Conservation (phyloP, 2,888 invertebrate genomes). For the Drosophila borborema region DNA sequence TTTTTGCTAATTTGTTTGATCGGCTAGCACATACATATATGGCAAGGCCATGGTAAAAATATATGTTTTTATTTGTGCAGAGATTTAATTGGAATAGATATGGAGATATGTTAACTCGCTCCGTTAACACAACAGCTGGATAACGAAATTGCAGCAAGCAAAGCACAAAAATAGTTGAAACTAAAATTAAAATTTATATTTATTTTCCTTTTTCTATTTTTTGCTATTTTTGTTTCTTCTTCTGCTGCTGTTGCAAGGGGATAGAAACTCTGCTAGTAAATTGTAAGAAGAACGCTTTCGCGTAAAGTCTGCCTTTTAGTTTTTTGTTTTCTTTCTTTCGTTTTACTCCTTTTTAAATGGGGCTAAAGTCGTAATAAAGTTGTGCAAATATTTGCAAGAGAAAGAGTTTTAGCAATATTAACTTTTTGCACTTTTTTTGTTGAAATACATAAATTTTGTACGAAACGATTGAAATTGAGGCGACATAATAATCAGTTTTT, state of each 20-base stretch:
- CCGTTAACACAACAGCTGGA: not conserved
- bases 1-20: conserved; percentile 5
- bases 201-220: not conserved
- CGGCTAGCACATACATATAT: not conserved
- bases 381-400: conserved; percentile 4
- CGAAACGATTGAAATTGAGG: not conserved
- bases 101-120: too few relatives aligned
- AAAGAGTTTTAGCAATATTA: conserved; percentile 8
- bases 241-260: not conserved
- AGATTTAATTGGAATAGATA: conserved; percentile 6
- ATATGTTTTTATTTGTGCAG: not conserved
- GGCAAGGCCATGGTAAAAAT: not conserved
- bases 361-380: conserved; percentile 1
- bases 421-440: not conserved
- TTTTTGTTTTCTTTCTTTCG: not conserved
- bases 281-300: conserved; percentile 23
- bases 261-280: conserved; percentile 29
- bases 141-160: not conserved
- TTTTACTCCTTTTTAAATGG: not conserved
- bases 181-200: conserved; percentile 24
- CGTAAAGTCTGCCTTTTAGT: conserved; percentile 6
- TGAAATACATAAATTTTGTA: not conserved
- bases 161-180: conserved; percentile 34
- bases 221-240: not conserved
- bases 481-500: too few relatives aligned